Evolutionary conservation across 2,797 vertebrate genomes (phyloP), one percentile per base, ranked within the genome.

Genomic region (Dendrocincla fuliginosa): DNA sequence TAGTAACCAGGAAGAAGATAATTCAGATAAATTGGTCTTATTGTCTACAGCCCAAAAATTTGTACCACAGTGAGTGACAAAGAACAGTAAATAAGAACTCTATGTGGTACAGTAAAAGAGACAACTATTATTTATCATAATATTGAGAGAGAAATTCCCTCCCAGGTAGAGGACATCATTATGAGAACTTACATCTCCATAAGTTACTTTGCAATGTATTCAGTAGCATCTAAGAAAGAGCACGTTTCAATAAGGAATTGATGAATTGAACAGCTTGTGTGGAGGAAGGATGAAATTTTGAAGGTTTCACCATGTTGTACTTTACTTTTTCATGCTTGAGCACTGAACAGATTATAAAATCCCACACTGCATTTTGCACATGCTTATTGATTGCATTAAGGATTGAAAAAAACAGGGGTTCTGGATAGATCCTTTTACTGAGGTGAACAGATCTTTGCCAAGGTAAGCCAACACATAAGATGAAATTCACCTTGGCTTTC

Each of bases 261-360:
- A 89, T 53, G 7, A 89, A 79, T 39, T 82, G 39, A 82, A 83
- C 56, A 87, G 75, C 60, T 87, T 93, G 28, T 82, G 71, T 87
- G 71, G 68, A 77, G 68, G 55, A 94, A 85, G n/a, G 35, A 79
- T 69, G 42, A 74, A 19, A 11, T 57, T 93, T 55, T 85, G 47
- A 89, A 93, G 59, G 35, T 83, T 94, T 87, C n/a, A 41, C 35
- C 85, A n/a, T 79, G 35, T 74, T 79, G 27, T 87, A 60, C n/a
- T 44, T 90, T 81, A 74, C 11, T 82, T 94, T 82, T 87, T 85
- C n/a, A 55, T 53, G 28, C 44, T 47, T 70, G 32, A 93, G 70
- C n/a, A 55, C 33, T n/a, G 63, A 94, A 95, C 82, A 95, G 71
- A 79, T 87, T 91, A 79, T 57, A 96, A 91, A 94, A 80, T 77